Evolutionary conservation across 2,888 invertebrate species (phyloP).

Genomic region (Perdita meconis): DNA sequence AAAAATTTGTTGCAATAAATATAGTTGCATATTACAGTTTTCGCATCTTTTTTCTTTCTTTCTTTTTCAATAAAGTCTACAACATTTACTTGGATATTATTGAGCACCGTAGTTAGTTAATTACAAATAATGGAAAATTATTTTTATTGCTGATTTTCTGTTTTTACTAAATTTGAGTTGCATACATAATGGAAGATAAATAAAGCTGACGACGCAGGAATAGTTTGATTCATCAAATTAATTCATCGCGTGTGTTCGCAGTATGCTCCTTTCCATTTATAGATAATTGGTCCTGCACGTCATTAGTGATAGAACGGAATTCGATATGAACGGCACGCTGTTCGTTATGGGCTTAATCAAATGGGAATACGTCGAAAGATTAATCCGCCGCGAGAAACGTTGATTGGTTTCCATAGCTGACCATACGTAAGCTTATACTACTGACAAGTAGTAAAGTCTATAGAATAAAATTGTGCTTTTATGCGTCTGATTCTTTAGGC

Average conservation of each 20-base stretch:
- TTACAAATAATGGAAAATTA: too few species aligned
- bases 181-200: too few species aligned
- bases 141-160: too few species aligned
- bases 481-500: not conserved
- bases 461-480: not conserved
- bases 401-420: conserved; percentile 32
- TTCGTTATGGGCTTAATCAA: not conserved
- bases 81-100: too few species aligned
- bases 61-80: too few species aligned
- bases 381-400: conserved; percentile 8
- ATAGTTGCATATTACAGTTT: too few species aligned
- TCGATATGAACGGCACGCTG: not conserved
- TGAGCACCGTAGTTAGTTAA: too few species aligned
- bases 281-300: not conserved
- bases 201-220: too few species aligned
- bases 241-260: not conserved
- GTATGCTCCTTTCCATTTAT: not conserved
- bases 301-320: conserved; percentile 10
- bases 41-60: too few species aligned
- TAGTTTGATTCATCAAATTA: not conserved
- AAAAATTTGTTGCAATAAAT: too few species aligned
- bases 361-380: conserved; percentile 10
- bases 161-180: too few species aligned
- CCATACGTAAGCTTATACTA: conserved; percentile 36
- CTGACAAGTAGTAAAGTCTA: conserved; percentile 14